Percentiles rank a stretch among this genome's conserved stretches.
Conservation (phyloP, 2,888 invertebrate genomes). For the Gastrophysa polygoni region DNA sequence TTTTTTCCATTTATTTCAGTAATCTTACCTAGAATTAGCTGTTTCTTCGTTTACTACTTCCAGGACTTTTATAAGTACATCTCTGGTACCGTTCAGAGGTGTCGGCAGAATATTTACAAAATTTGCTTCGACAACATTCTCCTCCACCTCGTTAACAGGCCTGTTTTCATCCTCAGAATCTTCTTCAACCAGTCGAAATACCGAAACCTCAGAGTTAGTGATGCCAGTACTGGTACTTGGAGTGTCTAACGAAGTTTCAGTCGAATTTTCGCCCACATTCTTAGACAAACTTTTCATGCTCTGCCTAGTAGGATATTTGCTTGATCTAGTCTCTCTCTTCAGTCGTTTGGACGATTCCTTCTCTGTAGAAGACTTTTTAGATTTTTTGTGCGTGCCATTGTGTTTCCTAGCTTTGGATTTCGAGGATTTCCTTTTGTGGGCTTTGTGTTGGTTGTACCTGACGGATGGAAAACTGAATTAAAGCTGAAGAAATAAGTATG, state of each 20-base stretch:
- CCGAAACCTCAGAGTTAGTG: constrained; percentile 48
- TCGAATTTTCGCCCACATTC: constrained; percentile 37
- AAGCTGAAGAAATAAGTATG: too few relatives aligned
- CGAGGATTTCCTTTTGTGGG: constrained; percentile 41
- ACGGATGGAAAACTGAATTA: neutral
- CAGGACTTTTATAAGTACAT: constrained; percentile 53
- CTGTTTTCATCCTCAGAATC: constrained; percentile 67
- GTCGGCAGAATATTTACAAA: constrained; percentile 66
- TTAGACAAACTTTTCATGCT: constrained; percentile 47
- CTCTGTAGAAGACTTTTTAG: constrained; percentile 30
- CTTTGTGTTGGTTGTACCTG: constrained; percentile 23
- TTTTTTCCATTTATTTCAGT: too few relatives aligned
- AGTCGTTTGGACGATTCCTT: constrained; percentile 18
- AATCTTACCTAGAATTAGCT: constrained; percentile 37
- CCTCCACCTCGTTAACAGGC: constrained; percentile 30
- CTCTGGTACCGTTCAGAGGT: constrained; percentile 64
- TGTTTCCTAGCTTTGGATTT: constrained; percentile 39
- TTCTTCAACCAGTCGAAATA: constrained; percentile 59
- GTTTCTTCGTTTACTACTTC: constrained; percentile 56
- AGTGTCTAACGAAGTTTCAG: constrained; percentile 60
- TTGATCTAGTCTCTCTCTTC: constrained; percentile 29
- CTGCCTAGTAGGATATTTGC: constrained; percentile 49
- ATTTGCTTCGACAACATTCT: constrained; percentile 45
- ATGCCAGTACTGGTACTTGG: constrained; percentile 72
- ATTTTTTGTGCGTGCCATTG: constrained; percentile 34